These are phyloP conservation scores for Epistrophe eligans DNA, from an alignment of 2,888 invertebrate genomes.

Conservation along the genomic window DNA sequence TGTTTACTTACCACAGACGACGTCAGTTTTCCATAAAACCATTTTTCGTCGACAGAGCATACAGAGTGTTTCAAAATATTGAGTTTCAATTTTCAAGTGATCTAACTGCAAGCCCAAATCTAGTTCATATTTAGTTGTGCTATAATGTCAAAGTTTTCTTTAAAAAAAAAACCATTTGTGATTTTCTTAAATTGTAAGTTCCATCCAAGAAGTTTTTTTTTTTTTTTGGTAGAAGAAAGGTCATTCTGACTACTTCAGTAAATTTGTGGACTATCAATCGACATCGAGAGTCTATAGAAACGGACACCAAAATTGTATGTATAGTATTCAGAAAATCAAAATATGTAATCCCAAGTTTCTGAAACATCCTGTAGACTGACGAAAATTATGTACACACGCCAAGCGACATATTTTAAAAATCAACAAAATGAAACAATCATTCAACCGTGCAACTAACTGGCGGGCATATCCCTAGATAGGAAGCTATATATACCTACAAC, in stretches of 20 bases:
- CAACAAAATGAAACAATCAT: conserved; percentile 58
- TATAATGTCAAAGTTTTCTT: no score
- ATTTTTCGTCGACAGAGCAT: background rate
- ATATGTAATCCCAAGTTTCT: background rate
- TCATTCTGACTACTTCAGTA: no score
- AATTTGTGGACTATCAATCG: no score
- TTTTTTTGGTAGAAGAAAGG: no score
- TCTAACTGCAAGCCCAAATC: no score
- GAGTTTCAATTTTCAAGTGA: background rate
- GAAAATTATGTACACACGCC: background rate
- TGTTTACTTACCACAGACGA: background rate
- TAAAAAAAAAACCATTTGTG: no score
- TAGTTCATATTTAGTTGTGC: no score
- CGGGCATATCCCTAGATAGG: conserved; percentile 32
- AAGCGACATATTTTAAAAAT: conserved; percentile 51
- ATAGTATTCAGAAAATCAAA: no score
- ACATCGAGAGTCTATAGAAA: no score
- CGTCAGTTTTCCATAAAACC: background rate
- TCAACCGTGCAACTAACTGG: conserved; percentile 50
- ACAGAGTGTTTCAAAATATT: background rate
- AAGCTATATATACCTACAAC: background rate
- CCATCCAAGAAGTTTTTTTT: no score
- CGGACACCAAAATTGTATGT: no score
- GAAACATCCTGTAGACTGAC: background rate
- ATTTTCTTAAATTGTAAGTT: no score